Conservation (phyloP, 2,113 vertebrate species). For the Egretta garzetta region DNA sequence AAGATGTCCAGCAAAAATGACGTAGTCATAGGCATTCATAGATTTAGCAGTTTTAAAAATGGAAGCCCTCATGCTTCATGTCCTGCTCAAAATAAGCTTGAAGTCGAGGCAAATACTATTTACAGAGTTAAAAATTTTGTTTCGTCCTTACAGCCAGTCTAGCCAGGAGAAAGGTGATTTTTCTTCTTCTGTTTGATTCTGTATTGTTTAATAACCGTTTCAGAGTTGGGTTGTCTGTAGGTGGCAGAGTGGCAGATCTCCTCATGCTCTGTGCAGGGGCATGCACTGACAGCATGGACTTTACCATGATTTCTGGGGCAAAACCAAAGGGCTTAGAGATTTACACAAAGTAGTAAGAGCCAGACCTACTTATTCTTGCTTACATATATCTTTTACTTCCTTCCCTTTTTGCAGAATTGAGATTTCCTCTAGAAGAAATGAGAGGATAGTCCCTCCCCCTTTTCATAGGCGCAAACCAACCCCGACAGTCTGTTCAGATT, state of each 20-base stretch:
- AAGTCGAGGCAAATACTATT: neutral
- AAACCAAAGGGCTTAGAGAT: neutral
- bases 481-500: neutral
- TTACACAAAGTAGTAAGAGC: neutral
- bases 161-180: neutral
- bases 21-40: neutral
- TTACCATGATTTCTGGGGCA: neutral
- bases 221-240: neutral
- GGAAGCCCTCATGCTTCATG: neutral
- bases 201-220: neutral
- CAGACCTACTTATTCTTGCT: neutral
- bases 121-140: neutral
- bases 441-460: neutral
- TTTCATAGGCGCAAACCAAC: neutral
- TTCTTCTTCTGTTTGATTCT: neutral
- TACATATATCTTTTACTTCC: neutral
- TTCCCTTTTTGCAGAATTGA: neutral
- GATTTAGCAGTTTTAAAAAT: neutral
- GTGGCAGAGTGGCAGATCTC: neutral
- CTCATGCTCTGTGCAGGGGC: neutral
- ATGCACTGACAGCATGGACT: neutral
- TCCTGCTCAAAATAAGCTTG: neutral
- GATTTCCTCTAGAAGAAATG: neutral
- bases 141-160: neutral
- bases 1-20: neutral